A percentile compares a stretch with the other conserved stretches of the same genome.
phyloP scores from a whole-genome alignment of 2,797 vertebrate species.

The Taenioides sp. region DNA sequence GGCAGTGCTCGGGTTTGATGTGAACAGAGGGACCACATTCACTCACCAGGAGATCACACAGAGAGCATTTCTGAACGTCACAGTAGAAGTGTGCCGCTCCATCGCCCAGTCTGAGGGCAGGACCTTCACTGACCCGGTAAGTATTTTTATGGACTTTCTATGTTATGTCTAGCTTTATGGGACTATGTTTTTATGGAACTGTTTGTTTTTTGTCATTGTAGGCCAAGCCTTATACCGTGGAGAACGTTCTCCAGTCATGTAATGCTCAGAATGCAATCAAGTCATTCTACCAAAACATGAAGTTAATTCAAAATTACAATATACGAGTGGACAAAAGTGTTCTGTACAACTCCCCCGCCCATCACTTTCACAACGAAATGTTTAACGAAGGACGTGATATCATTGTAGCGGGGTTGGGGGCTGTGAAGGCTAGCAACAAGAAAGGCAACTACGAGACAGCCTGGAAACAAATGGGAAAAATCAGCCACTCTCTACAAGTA shows the following conservation, averaged over 20 bases:
- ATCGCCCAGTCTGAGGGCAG: not conserved
- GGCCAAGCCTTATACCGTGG: conserved; percentile 9
- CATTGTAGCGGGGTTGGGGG: not conserved
- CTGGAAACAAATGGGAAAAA: not conserved
- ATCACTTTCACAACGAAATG: conserved; percentile 6
- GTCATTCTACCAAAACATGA: not conserved
- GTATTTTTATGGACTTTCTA: not conserved
- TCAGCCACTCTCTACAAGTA: conserved; percentile 1
- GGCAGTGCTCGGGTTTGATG: not conserved
- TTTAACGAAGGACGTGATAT: not conserved
- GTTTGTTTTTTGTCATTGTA: not conserved
- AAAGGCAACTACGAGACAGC: not conserved
- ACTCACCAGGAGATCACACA: conserved; percentile 13
- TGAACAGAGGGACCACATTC: not conserved
- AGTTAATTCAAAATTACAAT: not conserved
- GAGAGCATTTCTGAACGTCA: not conserved
- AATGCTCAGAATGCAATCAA: not conserved
- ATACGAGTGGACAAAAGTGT: not conserved
- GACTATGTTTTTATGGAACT: not conserved
- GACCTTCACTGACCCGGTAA: conserved; percentile 6
- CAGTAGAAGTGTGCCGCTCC: not conserved
- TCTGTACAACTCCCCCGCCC: not conserved
- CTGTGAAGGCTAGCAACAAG: conserved; percentile 10
- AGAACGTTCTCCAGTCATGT: not conserved
- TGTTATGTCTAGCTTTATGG: not conserved